Evolutionary conservation across 2,113 vertebrate species (phyloP), one percentile per base, ranked within the genome.

Genomic region (Pseudorasbora parva): DNA sequence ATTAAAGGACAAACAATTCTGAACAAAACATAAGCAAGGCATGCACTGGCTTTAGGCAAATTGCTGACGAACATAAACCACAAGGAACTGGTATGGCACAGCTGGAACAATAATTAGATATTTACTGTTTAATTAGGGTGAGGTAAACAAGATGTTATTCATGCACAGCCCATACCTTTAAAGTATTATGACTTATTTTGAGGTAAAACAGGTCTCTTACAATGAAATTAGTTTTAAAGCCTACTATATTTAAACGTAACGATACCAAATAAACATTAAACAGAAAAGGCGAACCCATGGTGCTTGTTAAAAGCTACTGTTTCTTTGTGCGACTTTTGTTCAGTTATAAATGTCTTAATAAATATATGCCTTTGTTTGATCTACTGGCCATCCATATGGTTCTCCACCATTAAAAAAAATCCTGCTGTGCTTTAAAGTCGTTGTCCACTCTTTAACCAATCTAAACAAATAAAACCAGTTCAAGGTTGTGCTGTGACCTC

Each of bases 331-430:
- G 69, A 69, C 43, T 68, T 68, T 14, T 41, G 25, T 69, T 81
- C 25, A 9, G 62, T 56, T 45, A 69, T 81, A 81, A 81, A 81
- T 30, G 78, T 49, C 78, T 81, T 49, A 68, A 81, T 27, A 56
- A 56, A 81, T 51, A 21, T 27, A 51, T 51, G 17, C 5, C 25
- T 33, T 49, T 69, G 47, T 81, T 81, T 81, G 79, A 81, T 81
- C 59, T 66, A 30, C 59, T 30, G 41, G 64, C 62, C 30, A 1
- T n/a, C 47, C 64, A 69, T 68, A 37, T 68, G 79, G 47, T 66
- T 33, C 27, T 33, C 33, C 8, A 41, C 27, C 21, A 69, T 25
- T 21, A 14, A 23, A 77, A 41, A 41, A 71, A 81, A 1, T 51
- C 60, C 78, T 69, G 78, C 78, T 69, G 62, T 7, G 21, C 25